Evolutionary conservation across 2,888 invertebrate genomes (phyloP).

Genomic region (Acanthoscelides obtectus): DNA sequence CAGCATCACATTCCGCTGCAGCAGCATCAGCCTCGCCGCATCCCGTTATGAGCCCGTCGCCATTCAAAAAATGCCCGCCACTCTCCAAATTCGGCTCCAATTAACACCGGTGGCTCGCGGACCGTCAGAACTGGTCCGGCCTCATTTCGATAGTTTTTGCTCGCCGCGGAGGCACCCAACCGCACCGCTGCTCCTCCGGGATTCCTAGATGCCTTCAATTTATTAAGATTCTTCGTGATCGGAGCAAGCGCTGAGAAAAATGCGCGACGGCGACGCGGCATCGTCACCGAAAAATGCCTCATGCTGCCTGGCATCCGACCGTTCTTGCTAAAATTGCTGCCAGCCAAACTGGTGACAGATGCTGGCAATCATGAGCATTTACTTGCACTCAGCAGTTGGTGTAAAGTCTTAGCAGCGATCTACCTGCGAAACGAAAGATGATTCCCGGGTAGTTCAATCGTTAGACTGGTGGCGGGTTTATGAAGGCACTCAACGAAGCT

Average conservation of each 20-base stretch:
- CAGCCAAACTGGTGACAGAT: too few relatives aligned
- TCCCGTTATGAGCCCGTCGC: not conserved
- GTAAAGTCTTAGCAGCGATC: too few relatives aligned
- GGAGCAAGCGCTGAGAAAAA: constrained; percentile 13
- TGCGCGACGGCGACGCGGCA: constrained; percentile 4
- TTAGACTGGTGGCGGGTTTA: too few relatives aligned
- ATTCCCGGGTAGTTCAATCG: too few relatives aligned
- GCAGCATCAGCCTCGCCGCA: not conserved
- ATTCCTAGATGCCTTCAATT: constrained; percentile 11
- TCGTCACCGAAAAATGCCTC: constrained; percentile 7
- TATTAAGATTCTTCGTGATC: constrained; percentile 7
- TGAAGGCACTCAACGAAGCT: too few relatives aligned
- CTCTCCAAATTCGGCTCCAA: not conserved
- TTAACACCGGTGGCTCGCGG: not conserved
- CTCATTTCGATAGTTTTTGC: constrained; percentile 1
- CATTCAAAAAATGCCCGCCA: constrained; percentile 1
- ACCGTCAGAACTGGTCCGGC: not conserved
- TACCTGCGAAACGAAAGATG: too few relatives aligned
- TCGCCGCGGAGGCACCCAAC: too few relatives aligned
- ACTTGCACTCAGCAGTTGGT: too few relatives aligned
- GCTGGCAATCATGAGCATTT: too few relatives aligned
- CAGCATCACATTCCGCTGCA: not conserved
- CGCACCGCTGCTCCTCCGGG: not conserved
- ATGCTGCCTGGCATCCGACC: not conserved
- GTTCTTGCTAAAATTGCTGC: constrained; percentile 9